phyloP scores from a whole-genome alignment of 2,888 invertebrate genomes.

The Tetrapedia diversipes region DNA sequence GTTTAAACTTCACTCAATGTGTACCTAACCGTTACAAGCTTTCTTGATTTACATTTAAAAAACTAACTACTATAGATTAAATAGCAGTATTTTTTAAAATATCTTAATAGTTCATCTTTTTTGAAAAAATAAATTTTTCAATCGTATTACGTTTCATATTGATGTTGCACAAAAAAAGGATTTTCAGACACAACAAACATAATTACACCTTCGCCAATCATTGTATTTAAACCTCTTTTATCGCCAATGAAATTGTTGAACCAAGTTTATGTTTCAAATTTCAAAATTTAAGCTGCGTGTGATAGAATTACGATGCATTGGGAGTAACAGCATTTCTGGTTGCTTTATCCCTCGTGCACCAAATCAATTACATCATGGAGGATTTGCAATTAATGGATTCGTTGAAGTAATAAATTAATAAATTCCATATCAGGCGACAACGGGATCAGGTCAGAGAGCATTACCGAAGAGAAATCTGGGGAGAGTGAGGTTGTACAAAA shows the following conservation, averaged over 20 bases:
- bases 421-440: background rate
- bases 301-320: background rate
- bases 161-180: too few species aligned
- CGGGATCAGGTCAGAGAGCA: background rate
- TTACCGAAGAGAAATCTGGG: background rate
- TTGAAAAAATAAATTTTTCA: too few species aligned
- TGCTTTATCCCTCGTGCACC: background rate
- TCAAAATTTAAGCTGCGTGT: background rate
- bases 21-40: too few species aligned
- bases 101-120: too few species aligned
- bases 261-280: background rate
- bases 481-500: background rate
- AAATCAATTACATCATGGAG: background rate
- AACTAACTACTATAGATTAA: too few species aligned
- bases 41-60: too few species aligned
- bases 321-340: background rate
- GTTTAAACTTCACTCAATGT: too few species aligned
- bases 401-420: conserved; percentile 10
- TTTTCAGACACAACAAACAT: too few species aligned
- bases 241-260: background rate
- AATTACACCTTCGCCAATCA: too few species aligned
- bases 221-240: too few species aligned
- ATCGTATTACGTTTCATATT: too few species aligned
- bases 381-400: background rate
- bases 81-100: too few species aligned